Evolutionary conservation across 2,797 vertebrate genomes (phyloP).

Genomic region (Bucorvus abyssinicus): DNA sequence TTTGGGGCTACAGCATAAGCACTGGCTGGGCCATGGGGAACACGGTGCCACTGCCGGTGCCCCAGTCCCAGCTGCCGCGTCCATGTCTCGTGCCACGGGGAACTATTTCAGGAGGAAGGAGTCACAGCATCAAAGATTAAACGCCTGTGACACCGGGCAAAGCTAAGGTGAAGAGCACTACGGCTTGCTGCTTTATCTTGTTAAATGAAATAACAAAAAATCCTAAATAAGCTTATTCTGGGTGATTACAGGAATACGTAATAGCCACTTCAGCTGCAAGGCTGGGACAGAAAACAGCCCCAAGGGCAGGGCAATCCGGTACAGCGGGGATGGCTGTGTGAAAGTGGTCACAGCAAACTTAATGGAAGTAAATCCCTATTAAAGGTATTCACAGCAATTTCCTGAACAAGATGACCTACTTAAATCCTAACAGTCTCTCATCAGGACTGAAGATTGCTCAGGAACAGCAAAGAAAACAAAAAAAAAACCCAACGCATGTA

Average conservation of each 20-base stretch:
- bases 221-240: not conserved
- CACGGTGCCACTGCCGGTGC: accelerated
- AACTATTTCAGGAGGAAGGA: not conserved
- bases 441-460: not conserved
- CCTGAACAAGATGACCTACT: not conserved
- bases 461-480: not conserved
- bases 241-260: not conserved
- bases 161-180: not conserved
- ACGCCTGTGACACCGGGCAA: not conserved
- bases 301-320: not conserved
- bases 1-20: not conserved
- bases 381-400: not conserved
- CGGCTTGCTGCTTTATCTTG: not conserved
- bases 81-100: not conserved
- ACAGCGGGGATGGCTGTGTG: accelerated
- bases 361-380: not conserved
- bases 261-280: not conserved
- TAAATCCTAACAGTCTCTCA: not conserved
- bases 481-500: not conserved
- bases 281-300: not conserved
- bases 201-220: not conserved
- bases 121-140: accelerated
- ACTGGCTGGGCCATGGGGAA: not conserved
- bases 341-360: not conserved
- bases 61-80: not conserved